Evolutionary conservation across 2,888 invertebrate genomes (phyloP).

Genomic region (Chymomyza amoena): DNA sequence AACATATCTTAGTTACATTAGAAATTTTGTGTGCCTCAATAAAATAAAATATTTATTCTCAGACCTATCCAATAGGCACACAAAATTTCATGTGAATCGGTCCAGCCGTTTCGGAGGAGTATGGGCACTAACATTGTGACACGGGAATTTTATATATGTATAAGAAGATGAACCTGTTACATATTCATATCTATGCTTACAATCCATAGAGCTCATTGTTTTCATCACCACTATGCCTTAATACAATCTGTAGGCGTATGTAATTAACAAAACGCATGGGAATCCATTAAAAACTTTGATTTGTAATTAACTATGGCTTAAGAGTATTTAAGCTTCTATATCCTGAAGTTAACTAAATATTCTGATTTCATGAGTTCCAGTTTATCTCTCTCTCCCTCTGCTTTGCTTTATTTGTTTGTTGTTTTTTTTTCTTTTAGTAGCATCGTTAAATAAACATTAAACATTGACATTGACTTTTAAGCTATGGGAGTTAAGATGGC

Average conservation of each 20-base stretch:
- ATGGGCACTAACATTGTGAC: no score
- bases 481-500: conserved; percentile 45
- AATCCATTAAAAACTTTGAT: not conserved
- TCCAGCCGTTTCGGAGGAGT: no score
- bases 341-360: not conserved
- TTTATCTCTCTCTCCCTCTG: not conserved
- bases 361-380: not conserved
- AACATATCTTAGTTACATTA: no score
- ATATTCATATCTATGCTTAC: no score
- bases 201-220: not conserved
- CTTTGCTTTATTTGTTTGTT: not conserved
- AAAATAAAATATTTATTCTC: no score
- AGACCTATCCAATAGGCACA: no score
- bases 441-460: conserved; percentile 67
- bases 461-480: conserved; percentile 64
- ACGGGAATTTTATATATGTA: no score
- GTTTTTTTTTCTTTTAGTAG: conserved; percentile 57
- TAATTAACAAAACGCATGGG: not conserved
- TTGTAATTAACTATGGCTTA: not conserved
- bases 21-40: no score
- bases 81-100: no score
- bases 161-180: no score
- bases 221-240: not conserved
- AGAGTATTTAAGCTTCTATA: not conserved
- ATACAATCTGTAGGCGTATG: no score